Evolutionary conservation across 2,888 invertebrate species (phyloP), one percentile per base, ranked within the genome.

Genomic region (Ennomos erosarius): DNA sequence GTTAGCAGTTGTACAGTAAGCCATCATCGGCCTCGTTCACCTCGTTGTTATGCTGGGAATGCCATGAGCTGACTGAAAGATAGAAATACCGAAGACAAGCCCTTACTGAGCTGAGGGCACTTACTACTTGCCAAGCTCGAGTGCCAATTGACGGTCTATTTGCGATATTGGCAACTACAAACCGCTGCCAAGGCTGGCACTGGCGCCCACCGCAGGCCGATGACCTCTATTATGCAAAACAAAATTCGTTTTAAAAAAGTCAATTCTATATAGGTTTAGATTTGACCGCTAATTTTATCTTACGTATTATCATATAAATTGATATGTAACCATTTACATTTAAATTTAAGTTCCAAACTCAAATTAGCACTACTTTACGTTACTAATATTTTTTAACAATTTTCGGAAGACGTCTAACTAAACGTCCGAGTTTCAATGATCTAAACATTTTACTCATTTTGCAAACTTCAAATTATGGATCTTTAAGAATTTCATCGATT

Each of bases 71-170:
- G 71, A 65, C 70, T 62, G 63, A 75, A 79, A 76, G 71, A 75
- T 73, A 76, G 70, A 78, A 81, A 80, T 80, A 77, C 70, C 67
- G 70, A 73, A 79, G 76, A 75, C 64, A 65, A 78, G 77, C 84
- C 81, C 80, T 81, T 82, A 81, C 78, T 73, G 16, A 16, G 16
- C 1, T n/a, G 78, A 83, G 82, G 82, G 83, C 82, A 79, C 80
- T 79, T 78, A 77, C 73, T 73, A 75, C 74, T 79, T 88, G 88
- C 88, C 88, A 87, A 84, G 80, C 79, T 66, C 74, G 72, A 79
- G 79, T 90, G 90, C 90, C 91, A 91, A 88, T 90, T 80, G 74
- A 71, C 79, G 79, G 88, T 87, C 89, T 92, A 92, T 92, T 91
- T 92, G 88, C 83, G 87, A 88, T 85, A 85, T 90, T 91, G 91